phyloP scores from a whole-genome alignment of 2,888 invertebrate genomes.

The Macaria notata region DNA sequence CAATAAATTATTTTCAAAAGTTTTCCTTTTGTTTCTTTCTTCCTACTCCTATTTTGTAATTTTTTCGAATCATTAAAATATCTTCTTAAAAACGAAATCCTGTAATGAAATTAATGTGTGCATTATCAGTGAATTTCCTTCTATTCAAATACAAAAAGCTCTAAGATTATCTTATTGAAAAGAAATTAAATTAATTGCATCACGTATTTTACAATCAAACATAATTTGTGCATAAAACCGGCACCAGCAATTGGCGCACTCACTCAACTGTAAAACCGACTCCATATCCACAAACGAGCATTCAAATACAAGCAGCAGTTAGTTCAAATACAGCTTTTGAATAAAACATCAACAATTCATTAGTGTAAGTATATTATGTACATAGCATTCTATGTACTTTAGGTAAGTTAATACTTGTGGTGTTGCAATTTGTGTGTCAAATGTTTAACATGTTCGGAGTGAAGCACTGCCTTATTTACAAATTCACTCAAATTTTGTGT shows the following conservation, averaged over 20 bases:
- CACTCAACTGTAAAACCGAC: conserved; percentile 5
- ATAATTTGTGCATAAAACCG: conserved; percentile 7
- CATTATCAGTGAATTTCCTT: not conserved
- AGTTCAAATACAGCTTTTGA: conserved; percentile 3
- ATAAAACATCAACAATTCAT: conserved; percentile 5
- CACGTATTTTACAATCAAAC: not conserved
- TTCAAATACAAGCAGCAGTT: conserved; percentile 8
- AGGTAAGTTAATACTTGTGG: conserved; percentile 31
- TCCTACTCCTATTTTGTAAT: conserved; percentile 37
- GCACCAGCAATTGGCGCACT: conserved; percentile 22
- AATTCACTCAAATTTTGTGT: conserved; percentile 22
- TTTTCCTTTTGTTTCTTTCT: conserved; percentile 41
- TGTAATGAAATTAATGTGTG: conserved; percentile 19
- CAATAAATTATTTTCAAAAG: conserved; percentile 46
- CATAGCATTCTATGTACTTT: conserved; percentile 16
- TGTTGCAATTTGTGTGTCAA: conserved; percentile 29
- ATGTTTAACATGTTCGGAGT: conserved; percentile 25
- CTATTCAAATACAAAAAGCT: not conserved
- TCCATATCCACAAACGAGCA: conserved; percentile 1
- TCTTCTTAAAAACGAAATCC: conserved; percentile 5
- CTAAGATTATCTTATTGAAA: not conserved
- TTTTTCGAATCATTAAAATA: conserved; percentile 11
- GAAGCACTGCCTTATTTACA: conserved; percentile 29
- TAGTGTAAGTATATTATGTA: conserved; percentile 24
- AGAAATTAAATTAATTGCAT: not conserved